phyloP scores from a whole-genome alignment of 2,888 invertebrate species.

The Norana najaformis region DNA sequence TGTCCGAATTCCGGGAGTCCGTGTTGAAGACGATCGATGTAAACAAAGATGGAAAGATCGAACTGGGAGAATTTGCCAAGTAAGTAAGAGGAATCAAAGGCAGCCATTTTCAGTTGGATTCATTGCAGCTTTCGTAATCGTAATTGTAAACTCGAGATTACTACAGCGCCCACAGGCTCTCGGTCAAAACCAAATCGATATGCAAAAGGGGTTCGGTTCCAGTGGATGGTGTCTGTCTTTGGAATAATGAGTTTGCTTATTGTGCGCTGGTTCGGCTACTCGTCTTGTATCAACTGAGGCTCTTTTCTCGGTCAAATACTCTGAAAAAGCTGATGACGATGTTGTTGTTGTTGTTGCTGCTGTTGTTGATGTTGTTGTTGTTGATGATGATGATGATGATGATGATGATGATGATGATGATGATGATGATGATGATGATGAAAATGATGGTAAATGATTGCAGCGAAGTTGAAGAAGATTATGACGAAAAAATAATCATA shows the following conservation, averaged over 20 bases:
- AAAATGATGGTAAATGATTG: constrained; percentile 17
- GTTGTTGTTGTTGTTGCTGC: neutral
- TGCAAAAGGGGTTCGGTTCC: too few species aligned
- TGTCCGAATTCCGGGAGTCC: constrained; percentile 27
- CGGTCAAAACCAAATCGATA: too few species aligned
- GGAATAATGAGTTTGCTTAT: too few species aligned
- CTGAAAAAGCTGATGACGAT: neutral
- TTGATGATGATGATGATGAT: constrained; percentile 28
- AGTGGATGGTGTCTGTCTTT: too few species aligned
- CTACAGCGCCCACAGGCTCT: too few species aligned
- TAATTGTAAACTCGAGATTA: too few species aligned
- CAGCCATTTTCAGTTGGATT: too few species aligned
- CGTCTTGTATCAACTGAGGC: too few species aligned
- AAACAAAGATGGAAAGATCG: constrained; percentile 38
- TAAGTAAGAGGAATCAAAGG: neutral
- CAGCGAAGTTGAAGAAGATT: constrained; percentile 20
- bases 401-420: constrained; percentile 31
- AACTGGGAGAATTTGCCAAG: constrained; percentile 38
- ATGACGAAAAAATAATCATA: neutral
- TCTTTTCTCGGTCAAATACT: too few species aligned
- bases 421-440: constrained; percentile 30
- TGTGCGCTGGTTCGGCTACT: too few species aligned
- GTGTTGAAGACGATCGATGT: constrained; percentile 31
- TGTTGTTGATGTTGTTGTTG: constrained; percentile 28
- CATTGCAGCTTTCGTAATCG: too few species aligned